Evolutionary conservation across 2,797 vertebrate genomes (phyloP).

Genomic region (Sebastes kiyomatsui): DNA sequence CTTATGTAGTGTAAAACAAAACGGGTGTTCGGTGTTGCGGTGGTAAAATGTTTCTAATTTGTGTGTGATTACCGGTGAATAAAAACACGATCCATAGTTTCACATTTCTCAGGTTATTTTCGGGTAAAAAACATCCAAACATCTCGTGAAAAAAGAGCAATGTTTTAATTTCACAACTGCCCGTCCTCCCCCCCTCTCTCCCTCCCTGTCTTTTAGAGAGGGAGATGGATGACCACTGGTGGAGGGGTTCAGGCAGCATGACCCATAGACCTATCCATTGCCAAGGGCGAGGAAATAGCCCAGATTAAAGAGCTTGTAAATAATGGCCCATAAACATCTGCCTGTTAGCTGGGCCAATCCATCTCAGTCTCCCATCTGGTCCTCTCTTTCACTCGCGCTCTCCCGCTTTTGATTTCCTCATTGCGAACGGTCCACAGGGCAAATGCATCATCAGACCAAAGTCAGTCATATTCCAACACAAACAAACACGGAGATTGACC

Average conservation of each 20-base stretch:
- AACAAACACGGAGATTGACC: constrained; percentile 74
- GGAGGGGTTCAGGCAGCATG: constrained; percentile 71
- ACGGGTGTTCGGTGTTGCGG: neutral
- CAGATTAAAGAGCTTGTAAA: constrained; percentile 84
- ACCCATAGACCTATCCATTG: constrained; percentile 79
- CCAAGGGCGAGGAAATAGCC: constrained; percentile 84
- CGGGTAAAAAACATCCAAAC: neutral
- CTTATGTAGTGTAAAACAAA: neutral
- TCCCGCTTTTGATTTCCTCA: constrained; percentile 68
- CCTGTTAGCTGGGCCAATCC: constrained; percentile 71
- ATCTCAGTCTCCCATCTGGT: constrained; percentile 75
- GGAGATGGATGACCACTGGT: constrained; percentile 78
- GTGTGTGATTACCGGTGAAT: neutral
- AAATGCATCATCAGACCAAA: constrained; percentile 78
- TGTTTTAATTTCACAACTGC: constrained; percentile 5
- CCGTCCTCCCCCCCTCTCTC: neutral
- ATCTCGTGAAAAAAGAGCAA: constrained; percentile 6
- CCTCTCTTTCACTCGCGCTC: constrained; percentile 54
- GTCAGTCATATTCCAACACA: constrained; percentile 78
- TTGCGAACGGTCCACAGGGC: constrained; percentile 66
- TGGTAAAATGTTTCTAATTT: neutral
- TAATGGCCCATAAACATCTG: constrained; percentile 83
- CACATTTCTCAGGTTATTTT: neutral
- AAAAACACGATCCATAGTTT: neutral
- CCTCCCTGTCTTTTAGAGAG: constrained; percentile 47